Evolutionary conservation across 1,140 invertebrate species (phyloP), one percentile per base, ranked within the genome.

Genomic region (Drosophila ohnishii): DNA sequence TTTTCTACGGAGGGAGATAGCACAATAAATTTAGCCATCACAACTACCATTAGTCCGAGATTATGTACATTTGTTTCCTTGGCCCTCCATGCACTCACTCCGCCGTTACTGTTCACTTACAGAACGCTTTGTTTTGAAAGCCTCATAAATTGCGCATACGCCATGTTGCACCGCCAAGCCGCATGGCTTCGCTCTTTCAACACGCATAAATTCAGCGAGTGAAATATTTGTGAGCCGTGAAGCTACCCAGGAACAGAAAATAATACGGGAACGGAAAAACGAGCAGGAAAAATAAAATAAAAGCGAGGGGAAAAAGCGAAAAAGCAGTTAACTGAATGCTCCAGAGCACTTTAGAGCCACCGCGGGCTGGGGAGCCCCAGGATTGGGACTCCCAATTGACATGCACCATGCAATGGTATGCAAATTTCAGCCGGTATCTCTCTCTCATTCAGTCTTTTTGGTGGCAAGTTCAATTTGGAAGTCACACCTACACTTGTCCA

Each of bases 71-170:
- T 69, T 57, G 64, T 70, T 70, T 45, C 50, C 64, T 37, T 35
- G 42, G 11, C 30, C 30, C 48, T 35, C 14, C 63, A 37, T 48
- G 28, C 57, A 60, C 70, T 57, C 55, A 51, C 44, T 50, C 8
- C 44, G 25, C 25, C 53, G 71, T 62, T 66, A 25, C 37, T 53
- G 44, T 66, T 63, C 78, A 83, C 75, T 78, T 67, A 44, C 35
- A 69, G 19, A 69, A 44, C 66, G 70, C 59, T 86, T 86, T 85
- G 82, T 87, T 87, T 82, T 75, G 56, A 82, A 78, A 44, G 78
- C 75, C 83, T 62, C 84, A 86, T 88, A 83, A 86, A 88, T 86
- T 87, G 84, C 83, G 83, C 84, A 86, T 86, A 79, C 84, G 83
- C 83, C 83, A 72, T 55, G 82, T 47, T 79, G 79, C 75, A 80